A percentile compares a stretch with the other conserved stretches of the same genome.
Evolutionary conservation across 2,113 vertebrate species (phyloP).

Genomic region (Catharus bicknelli): DNA sequence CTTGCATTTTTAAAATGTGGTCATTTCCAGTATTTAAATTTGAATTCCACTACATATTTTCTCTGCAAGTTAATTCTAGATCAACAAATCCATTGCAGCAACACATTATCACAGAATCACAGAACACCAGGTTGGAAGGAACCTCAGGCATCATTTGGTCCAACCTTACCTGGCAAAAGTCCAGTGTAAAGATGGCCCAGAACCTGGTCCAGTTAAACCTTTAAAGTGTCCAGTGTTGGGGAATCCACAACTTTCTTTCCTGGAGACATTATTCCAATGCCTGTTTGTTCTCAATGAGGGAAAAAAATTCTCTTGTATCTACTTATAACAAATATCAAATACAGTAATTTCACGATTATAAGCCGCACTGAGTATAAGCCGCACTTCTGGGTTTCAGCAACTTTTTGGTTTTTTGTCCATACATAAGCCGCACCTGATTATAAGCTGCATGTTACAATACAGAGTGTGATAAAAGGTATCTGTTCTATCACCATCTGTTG

Average conservation of each 20-base stretch:
- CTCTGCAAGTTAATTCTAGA: not conserved
- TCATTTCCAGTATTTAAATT: not conserved
- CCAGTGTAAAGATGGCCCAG: not conserved
- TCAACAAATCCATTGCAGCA: not conserved
- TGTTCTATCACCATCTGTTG: too few relatives aligned
- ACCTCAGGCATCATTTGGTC: not conserved
- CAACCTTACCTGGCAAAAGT: not conserved
- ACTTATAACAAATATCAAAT: not conserved
- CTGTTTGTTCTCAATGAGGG: not conserved
- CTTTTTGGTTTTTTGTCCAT: too few relatives aligned
- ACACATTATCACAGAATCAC: not conserved
- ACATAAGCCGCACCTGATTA: too few relatives aligned
- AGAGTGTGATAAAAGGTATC: too few relatives aligned
- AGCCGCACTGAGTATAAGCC: too few relatives aligned
- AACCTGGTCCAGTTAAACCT: accelerated
- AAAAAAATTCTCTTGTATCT: not conserved
- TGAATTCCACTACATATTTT: accelerated
- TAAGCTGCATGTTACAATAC: too few relatives aligned
- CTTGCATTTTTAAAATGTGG: not conserved
- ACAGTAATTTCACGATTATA: too few relatives aligned
- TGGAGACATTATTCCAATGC: not conserved
- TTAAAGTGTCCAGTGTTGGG: not conserved
- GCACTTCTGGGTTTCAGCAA: too few relatives aligned
- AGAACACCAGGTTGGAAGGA: not conserved
- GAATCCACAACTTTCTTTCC: not conserved